These are phyloP conservation scores for Siphonodentalium dalli DNA, from an alignment of 2,888 invertebrate genomes.

Conservation along the genomic window DNA sequence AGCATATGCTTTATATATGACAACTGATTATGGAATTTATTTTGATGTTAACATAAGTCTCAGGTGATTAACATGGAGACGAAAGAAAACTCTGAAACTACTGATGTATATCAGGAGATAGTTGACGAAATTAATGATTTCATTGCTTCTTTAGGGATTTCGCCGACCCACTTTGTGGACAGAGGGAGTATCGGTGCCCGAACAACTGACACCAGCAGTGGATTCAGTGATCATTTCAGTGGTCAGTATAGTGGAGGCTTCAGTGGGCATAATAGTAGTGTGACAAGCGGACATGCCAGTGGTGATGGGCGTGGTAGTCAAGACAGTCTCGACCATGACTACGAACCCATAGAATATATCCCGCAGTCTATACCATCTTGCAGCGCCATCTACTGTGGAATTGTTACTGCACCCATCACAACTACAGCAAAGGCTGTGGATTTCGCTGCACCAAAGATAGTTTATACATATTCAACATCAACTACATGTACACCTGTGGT, in stretches of 20 bases:
- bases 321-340: conserved; percentile 32
- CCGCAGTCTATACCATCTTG: background rate
- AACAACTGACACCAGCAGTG: conserved; percentile 3
- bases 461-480: too few species aligned
- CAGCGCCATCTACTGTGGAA: conserved; percentile 6
- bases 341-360: conserved; percentile 33
- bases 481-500: too few species aligned
- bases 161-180: conserved; percentile 32
- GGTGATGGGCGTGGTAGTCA: conserved; percentile 1
- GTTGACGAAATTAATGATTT: conserved; percentile 57
- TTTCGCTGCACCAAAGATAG: too few species aligned
- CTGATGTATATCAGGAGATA: conserved; percentile 51
- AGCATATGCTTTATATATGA: too few species aligned
- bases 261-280: conserved; percentile 5
- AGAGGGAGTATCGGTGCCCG: conserved; percentile 16
- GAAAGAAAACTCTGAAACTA: conserved; percentile 37
- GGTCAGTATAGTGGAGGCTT: background rate
- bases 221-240: background rate
- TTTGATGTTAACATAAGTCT: too few species aligned
- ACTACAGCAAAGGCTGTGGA: too few species aligned
- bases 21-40: too few species aligned
- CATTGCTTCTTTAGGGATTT: conserved; percentile 46
- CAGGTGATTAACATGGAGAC: too few species aligned
- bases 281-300: conserved; percentile 13
- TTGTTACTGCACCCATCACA: too few species aligned